Evolutionary conservation across 1,140 invertebrate species (phyloP).

Genomic region (Ephestia elutella): DNA sequence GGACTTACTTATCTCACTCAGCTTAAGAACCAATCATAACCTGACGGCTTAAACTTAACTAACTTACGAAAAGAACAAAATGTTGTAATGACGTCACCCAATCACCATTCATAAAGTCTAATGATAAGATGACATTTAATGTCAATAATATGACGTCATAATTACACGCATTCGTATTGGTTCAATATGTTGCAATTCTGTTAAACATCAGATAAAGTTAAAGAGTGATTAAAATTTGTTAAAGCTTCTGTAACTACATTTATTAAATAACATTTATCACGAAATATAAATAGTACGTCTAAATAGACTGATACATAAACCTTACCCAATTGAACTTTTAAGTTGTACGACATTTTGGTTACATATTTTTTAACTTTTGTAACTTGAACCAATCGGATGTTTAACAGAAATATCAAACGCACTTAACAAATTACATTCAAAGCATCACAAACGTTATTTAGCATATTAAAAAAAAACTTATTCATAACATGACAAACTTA

Average conservation of each 20-base stretch:
- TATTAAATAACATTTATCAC: too few relatives aligned
- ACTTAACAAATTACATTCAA: constrained; percentile 7
- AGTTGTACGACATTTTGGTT: too few relatives aligned
- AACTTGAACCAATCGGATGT: too few relatives aligned
- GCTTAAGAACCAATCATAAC: constrained; percentile 1
- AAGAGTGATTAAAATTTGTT: not conserved
- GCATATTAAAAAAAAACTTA: constrained; percentile 26
- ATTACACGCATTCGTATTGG: not conserved
- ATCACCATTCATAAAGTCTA: not conserved
- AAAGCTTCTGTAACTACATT: too few relatives aligned
- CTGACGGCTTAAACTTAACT: not conserved
- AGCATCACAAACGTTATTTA: constrained; percentile 34
- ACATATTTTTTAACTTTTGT: too few relatives aligned
- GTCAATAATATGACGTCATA: not conserved
- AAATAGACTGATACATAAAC: too few relatives aligned
- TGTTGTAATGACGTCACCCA: not conserved
- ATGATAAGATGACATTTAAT: constrained; percentile 2
- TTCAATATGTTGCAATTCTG: not conserved
- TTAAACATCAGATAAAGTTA: not conserved
- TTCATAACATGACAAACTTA: constrained; percentile 49
- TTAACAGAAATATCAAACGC: too few relatives aligned
- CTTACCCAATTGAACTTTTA: too few relatives aligned
- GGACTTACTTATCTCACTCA: not conserved
- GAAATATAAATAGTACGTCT: too few relatives aligned
- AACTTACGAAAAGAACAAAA: not conserved